phyloP scores from a whole-genome alignment of 92 coral and sea anemone species.

The Scolanthus callimorphus region DNA sequence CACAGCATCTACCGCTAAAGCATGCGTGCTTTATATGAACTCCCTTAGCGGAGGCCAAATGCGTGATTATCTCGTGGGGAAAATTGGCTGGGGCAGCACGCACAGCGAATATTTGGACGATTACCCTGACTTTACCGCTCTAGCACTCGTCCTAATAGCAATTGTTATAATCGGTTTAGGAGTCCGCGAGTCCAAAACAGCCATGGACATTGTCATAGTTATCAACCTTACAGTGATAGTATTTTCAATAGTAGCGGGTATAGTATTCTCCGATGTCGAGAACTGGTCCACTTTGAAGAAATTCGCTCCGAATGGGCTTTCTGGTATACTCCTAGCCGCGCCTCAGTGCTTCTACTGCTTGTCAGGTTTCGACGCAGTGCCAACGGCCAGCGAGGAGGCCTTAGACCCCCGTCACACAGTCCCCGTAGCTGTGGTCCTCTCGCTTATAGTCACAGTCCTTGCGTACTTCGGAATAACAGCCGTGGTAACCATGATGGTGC shows the following conservation, averaged over 20 bases:
- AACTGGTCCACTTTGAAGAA: slow-evolving; percentile 75
- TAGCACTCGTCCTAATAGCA: slow-evolving; percentile 48
- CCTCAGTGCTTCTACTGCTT: slow-evolving; percentile 74
- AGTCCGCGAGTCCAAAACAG: slow-evolving; percentile 57
- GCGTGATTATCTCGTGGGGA: slow-evolving; percentile 25
- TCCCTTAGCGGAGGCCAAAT: slow-evolving; percentile 51
- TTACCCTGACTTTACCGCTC: slow-evolving; percentile 65
- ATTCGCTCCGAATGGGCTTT: slow-evolving; percentile 78
- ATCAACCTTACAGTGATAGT: slow-evolving; percentile 44
- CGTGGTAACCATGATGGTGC: slow-evolving; percentile 67
- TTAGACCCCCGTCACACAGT: slow-evolving; percentile 56
- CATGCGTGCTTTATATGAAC: slow-evolving; percentile 70
- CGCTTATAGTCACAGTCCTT: slow-evolving; percentile 36
- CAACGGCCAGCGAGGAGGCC: slow-evolving; percentile 80
- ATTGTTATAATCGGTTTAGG: slow-evolving; percentile 61
- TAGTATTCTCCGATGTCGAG: slow-evolving; percentile 44
- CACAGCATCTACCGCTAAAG: slow-evolving; percentile 71
- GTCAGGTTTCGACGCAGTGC: slow-evolving; percentile 70
- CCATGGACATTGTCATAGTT: slow-evolving; percentile 38
- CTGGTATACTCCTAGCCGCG: slow-evolving; percentile 63
- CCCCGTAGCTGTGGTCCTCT: slow-evolving; percentile 49
- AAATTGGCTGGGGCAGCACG: slow-evolving; percentile 35
- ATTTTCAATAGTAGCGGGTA: slow-evolving; percentile 62
- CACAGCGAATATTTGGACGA: slow-evolving; percentile 29
- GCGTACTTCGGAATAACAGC: slow-evolving; percentile 49